Conservation (phyloP, 2,888 invertebrate species). For the Pheosia tremula region DNA sequence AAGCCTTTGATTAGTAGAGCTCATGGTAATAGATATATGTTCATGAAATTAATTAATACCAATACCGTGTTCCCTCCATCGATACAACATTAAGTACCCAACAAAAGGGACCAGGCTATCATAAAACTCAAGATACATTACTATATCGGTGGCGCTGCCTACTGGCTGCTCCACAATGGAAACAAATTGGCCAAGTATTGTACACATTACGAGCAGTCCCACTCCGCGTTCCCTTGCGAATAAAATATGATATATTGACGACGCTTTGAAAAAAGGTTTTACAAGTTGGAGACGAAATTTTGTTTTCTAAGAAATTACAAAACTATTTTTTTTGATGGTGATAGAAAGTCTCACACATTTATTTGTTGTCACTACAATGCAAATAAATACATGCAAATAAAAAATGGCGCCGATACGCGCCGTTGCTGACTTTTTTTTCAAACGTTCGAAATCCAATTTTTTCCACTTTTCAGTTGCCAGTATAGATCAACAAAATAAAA, state of each 20-base stretch:
- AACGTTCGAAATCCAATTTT: neutral
- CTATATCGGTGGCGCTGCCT: neutral
- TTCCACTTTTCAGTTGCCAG: conserved; percentile 1
- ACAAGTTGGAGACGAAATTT: neutral
- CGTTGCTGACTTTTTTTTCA: neutral
- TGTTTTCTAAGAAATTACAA: neutral
- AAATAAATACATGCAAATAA: too few species aligned
- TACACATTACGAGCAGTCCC: conserved; percentile 19
- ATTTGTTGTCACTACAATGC: too few species aligned
- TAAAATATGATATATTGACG: conserved; percentile 29
- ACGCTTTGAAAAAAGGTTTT: conserved; percentile 19
- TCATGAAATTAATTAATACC: too few species aligned
- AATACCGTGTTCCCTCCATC: too few species aligned
- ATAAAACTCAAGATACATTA: conserved; percentile 13
- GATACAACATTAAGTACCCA: neutral
- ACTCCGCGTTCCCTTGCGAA: conserved; percentile 16
- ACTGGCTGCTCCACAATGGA: conserved; percentile 24
- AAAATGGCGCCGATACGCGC: neutral
- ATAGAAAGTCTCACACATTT: too few species aligned
- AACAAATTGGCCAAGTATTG: conserved; percentile 36
- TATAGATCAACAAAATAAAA: conserved; percentile 1
- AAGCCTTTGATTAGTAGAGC: too few species aligned
- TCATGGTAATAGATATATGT: too few species aligned
- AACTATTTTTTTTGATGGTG: neutral
- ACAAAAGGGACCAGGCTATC: conserved; percentile 12